Evolutionary conservation across 2,113 vertebrate species (phyloP), one percentile per base, ranked within the genome.

Genomic region (Pterocles orientalis): DNA sequence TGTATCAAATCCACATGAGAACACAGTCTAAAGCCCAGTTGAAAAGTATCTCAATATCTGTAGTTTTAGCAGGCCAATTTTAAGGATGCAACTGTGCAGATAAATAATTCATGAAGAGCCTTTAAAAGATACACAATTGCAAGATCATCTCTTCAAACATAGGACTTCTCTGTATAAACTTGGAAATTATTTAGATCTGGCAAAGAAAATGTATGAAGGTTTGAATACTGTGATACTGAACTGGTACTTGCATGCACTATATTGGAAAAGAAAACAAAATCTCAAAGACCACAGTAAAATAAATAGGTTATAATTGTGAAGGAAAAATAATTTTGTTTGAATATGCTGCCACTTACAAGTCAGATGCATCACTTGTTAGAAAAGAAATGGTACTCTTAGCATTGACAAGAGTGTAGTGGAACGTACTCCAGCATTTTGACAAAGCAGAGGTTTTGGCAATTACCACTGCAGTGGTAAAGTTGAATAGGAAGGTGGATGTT

Each of bases 211-310:
- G 31, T 56, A 66, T 33, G 19, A 62, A 91, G 60, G 72, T n/a
- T 89, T 82, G 86, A 95, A 86, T 56, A 96, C 36, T 82, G 36
- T 81, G 81, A 94, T 78, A 68, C 58, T 81, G 88, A 97, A 95
- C 53, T 50, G 39, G 70, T 80, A 86, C 45, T 94, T 82, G 20
- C 45, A 47, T 24, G 26, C 14, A 69, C 47, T 82, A 71, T 78
- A 69, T n/a, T 75, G 70, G 80, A 95, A 90, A 82, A 93, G n/a
- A 61, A 61, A 88, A 34, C 12, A 88, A 71, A 75, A 82, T 33
- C 0, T 75, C 41, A 47, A 66, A 86, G 34, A 71, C 5, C 24
- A 39, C 11, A 51, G 45, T 21, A 81, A 87, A 90, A 88, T 13
- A 84, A 92, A 78, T 10, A 57, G 17, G 8, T 41, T 73, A 69